Conservation (phyloP, 2,113 vertebrate species). For the Miniopterus natalensis region DNA sequence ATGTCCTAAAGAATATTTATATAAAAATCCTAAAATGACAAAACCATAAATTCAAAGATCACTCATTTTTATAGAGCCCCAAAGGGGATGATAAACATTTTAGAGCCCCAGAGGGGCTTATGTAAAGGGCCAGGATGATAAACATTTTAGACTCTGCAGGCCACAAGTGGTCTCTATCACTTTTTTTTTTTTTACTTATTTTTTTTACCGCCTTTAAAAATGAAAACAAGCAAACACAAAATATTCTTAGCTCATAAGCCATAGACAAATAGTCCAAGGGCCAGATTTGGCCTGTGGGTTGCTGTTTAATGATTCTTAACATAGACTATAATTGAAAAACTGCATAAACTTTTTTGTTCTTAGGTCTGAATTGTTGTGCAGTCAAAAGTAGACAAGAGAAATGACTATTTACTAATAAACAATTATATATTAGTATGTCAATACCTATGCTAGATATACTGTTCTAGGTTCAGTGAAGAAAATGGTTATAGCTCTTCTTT, state of each 20-base stretch:
- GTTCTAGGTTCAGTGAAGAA: not conserved
- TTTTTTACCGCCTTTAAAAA: not conserved
- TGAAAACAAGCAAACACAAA: not conserved
- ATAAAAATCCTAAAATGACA: slow-evolving; percentile 27
- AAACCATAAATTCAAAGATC: not conserved
- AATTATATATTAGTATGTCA: not conserved
- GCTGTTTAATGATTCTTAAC: not conserved
- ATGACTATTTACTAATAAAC: not conserved
- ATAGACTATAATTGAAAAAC: not conserved
- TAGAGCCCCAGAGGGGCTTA: not conserved
- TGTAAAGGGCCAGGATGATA: not conserved
- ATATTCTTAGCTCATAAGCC: not conserved
- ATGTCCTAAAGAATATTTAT: not conserved
- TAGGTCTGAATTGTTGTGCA: not conserved
- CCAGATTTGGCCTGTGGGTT: not conserved
- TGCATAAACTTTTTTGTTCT: not conserved
- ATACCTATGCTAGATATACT: not conserved
- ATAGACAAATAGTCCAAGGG: not conserved
- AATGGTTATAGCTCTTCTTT: not conserved
- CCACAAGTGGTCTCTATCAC: not conserved
- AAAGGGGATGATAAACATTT: not conserved
- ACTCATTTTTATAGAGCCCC: not conserved
- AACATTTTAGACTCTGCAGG: not conserved
- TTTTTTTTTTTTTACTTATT: not conserved
- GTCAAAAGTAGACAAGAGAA: not conserved